These are phyloP conservation scores for Lordiphosa stackelbergi DNA, from an alignment of 1,140 invertebrate species.

Conservation along the genomic window DNA sequence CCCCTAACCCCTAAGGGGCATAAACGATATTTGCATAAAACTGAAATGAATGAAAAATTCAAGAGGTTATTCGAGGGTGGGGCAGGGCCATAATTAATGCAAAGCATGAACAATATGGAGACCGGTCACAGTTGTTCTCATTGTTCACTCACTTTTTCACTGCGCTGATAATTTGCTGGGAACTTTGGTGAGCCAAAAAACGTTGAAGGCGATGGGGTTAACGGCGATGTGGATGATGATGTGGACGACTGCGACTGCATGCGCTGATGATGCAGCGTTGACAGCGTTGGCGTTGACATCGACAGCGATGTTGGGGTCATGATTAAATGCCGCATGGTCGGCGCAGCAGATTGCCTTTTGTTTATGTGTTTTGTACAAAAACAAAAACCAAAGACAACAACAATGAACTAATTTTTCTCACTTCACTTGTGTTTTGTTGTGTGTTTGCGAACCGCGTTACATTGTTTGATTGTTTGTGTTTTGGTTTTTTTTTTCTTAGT, in stretches of 20 bases:
- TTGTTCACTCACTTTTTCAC: slow-evolving; percentile 73
- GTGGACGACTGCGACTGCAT: slow-evolving; percentile 33
- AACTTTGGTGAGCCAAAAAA: slow-evolving; percentile 68
- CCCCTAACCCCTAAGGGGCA: slow-evolving; percentile 21
- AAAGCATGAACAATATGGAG: slow-evolving; percentile 47
- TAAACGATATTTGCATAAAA: slow-evolving; percentile 32
- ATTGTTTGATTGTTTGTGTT: slow-evolving; percentile 14
- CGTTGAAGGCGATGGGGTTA: slow-evolving; percentile 51
- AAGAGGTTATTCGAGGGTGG: no score
- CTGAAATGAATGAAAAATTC: slow-evolving; percentile 25
- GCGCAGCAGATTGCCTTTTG: slow-evolving; percentile 13
- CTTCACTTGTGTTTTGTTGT: slow-evolving; percentile 38
- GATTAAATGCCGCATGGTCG: slow-evolving; percentile 66
- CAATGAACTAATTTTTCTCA: slow-evolving; percentile 38
- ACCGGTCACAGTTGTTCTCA: slow-evolving; percentile 3
- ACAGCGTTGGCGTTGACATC: slow-evolving; percentile 71
- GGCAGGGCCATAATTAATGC: slow-evolving; percentile 40
- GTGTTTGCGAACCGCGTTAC: slow-evolving; percentile 1
- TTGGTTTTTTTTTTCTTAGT: slow-evolving; percentile 40
- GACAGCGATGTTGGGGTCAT: slow-evolving; percentile 70
- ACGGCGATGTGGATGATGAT: slow-evolving; percentile 28
- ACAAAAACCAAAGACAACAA: neutral
- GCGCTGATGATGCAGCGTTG: slow-evolving; percentile 63
- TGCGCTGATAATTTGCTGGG: slow-evolving; percentile 73
- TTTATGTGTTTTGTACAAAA: slow-evolving; percentile 25